phyloP scores from a whole-genome alignment of 2,797 vertebrate species.

The Melanitta fusca region DNA sequence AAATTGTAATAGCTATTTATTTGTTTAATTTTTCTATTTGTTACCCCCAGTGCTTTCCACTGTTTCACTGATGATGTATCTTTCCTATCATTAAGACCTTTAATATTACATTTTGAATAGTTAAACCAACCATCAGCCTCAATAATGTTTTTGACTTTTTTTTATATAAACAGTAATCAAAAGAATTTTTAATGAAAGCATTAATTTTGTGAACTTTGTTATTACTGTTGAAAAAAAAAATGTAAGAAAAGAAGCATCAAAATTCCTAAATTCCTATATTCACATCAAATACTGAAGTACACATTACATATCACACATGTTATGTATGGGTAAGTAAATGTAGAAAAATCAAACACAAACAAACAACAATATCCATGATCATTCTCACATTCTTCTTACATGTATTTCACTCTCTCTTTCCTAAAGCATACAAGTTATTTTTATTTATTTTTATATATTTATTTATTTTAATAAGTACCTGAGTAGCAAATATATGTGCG shows the following conservation, averaged over 20 bases:
- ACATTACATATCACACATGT: neutral
- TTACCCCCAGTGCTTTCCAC: neutral
- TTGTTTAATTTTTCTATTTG: neutral
- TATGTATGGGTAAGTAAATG: neutral
- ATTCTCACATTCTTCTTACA: neutral
- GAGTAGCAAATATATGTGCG: neutral
- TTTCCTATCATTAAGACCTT: slow-evolving; percentile 19
- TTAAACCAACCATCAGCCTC: neutral
- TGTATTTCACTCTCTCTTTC: neutral
- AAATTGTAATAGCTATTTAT: neutral
- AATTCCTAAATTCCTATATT: neutral
- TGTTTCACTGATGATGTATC: neutral
- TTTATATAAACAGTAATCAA: slow-evolving; percentile 1
- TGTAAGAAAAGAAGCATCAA: neutral
- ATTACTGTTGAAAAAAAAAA: neutral
- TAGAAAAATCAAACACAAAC: neutral
- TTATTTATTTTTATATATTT: too few relatives aligned
- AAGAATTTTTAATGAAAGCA: neutral
- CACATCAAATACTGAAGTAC: neutral
- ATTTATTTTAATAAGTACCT: neutral
- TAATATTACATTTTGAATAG: slow-evolving; percentile 25
- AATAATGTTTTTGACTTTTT: neutral
- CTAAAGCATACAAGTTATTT: neutral
- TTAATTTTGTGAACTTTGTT: neutral
- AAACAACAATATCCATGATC: neutral